Evolutionary conservation across 2,113 vertebrate genomes (phyloP).

Genomic region (Pollachius pollachius): DNA sequence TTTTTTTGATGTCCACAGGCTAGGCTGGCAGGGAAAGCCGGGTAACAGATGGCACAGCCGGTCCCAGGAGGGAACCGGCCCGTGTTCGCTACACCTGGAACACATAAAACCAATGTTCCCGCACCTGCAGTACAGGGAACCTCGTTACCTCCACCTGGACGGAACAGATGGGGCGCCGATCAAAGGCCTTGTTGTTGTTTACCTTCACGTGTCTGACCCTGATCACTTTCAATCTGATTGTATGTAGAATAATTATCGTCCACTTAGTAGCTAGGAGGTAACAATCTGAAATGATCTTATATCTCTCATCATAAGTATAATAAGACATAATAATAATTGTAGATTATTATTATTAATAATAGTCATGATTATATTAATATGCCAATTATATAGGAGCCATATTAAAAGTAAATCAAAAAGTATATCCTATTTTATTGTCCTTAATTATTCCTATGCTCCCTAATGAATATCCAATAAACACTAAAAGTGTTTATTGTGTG

Average conservation of each 20-base stretch:
- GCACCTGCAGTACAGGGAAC: constrained; percentile 35
- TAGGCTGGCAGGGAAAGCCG: constrained; percentile 31
- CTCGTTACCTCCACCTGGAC: constrained; percentile 25
- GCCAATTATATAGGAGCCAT: no score
- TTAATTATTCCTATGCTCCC: no score
- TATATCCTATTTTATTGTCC: no score
- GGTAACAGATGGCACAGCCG: constrained; percentile 74
- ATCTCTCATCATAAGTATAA: not conserved
- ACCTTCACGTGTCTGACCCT: constrained; percentile 42
- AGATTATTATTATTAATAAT: not conserved
- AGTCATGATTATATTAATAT: not conserved
- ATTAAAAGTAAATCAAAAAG: no score
- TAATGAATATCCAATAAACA: no score
- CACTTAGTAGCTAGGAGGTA: no score
- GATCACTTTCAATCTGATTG: not conserved
- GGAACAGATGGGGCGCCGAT: constrained; percentile 1
- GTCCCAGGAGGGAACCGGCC: constrained; percentile 58
- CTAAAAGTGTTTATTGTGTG: no score
- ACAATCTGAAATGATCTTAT: not conserved
- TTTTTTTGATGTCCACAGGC: constrained; percentile 4
- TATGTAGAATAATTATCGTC: no score
- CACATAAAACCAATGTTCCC: constrained; percentile 36
- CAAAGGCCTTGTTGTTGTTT: not conserved
- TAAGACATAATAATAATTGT: not conserved
- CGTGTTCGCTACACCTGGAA: constrained; percentile 79